Evolutionary conservation across 2,797 vertebrate species (phyloP), one percentile per base, ranked within the genome.

Genomic region (Taeniopygia guttata): DNA sequence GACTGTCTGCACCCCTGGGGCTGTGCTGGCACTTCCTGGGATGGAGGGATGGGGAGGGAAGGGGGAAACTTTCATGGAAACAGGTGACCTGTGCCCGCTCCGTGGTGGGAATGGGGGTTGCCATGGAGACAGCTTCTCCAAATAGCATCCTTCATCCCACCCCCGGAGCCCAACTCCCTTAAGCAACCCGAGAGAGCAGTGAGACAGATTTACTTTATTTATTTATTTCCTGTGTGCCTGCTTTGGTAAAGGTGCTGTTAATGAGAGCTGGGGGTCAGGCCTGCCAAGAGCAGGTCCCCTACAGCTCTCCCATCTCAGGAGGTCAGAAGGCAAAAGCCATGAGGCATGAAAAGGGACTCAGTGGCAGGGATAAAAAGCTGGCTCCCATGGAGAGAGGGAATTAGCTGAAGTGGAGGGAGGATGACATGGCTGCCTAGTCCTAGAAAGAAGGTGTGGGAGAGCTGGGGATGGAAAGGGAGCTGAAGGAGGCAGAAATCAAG

Each of bases 61-160:
- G 46, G 46, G 54, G 62, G 49, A 72, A 95, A 97, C 87, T 96
- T 97, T 95, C 51, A 75, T 93, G 91, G 94, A 95, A 97, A 93
- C 93, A 92, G 87, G 87, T 95, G 96, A 97, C 96, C 96, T 96
- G 90, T 96, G 96, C 96, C 93, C 68, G n/a, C 38, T 96, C 2
- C 2, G 87, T 94, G 90, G 95, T 91, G 94, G 95, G 95, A 96
- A 97, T 97, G 81, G 90, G 91, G 78, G 94, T 97, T 97, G 68
- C 89, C 92, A 95, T 97, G 94, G 97, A 95, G 58, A 97, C 85
- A 72, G 68, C 94, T 91, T 96, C 97, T 97, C 93, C 94, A 96
- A 97, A 97, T 96, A 97, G 96, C 96, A 96, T 92, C 79, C 78
- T 95, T 85, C 96, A 94, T 94, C 86, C 91, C 94, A 94, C 93